These are phyloP conservation scores for Apoda limacodes DNA, from an alignment of 2,888 invertebrate species.

Conservation along the genomic window DNA sequence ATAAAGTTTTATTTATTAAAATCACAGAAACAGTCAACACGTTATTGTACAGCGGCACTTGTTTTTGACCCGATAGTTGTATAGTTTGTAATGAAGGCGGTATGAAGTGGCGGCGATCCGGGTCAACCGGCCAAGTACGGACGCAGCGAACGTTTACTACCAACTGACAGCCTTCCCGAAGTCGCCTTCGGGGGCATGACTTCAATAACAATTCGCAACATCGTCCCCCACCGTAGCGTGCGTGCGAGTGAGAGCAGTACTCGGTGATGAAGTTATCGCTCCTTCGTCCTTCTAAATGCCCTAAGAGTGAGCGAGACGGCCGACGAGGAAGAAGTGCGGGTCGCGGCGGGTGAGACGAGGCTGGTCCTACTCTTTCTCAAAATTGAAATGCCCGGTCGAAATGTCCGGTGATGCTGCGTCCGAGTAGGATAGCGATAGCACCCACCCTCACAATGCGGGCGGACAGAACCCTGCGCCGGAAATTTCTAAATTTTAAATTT, in stretches of 20 bases:
- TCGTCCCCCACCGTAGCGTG: slow-evolving; percentile 65
- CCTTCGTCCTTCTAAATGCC: slow-evolving; percentile 72
- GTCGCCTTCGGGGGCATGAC: slow-evolving; percentile 71
- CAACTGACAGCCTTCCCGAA: slow-evolving; percentile 70
- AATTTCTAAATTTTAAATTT: slow-evolving; percentile 62
- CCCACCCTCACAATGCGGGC: slow-evolving; percentile 68
- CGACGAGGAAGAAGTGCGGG: slow-evolving; percentile 34
- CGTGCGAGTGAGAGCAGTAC: slow-evolving; percentile 61
- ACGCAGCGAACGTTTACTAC: slow-evolving; percentile 65
- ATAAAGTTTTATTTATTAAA: slow-evolving; percentile 28
- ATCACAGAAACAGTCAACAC: slow-evolving; percentile 39
- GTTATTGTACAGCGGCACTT: slow-evolving; percentile 45
- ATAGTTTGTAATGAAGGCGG: slow-evolving; percentile 42
- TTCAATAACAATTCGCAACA: slow-evolving; percentile 71
- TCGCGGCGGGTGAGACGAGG: slow-evolving; percentile 43
- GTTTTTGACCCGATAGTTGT: slow-evolving; percentile 39
- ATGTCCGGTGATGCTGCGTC: slow-evolving; percentile 71
- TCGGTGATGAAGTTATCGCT: slow-evolving; percentile 70
- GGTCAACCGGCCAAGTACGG: slow-evolving; percentile 52
- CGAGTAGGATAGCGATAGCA: slow-evolving; percentile 67
- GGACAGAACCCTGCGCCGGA: slow-evolving; percentile 59
- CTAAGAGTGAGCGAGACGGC: slow-evolving; percentile 58
- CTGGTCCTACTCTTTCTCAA: slow-evolving; percentile 70
- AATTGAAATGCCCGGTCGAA: slow-evolving; percentile 72
- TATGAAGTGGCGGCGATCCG: slow-evolving; percentile 40